Percentiles rank a stretch among this genome's conserved stretches.
phyloP scores from a whole-genome alignment of 2,888 invertebrate species.

The Chymomyza fuscimana region DNA sequence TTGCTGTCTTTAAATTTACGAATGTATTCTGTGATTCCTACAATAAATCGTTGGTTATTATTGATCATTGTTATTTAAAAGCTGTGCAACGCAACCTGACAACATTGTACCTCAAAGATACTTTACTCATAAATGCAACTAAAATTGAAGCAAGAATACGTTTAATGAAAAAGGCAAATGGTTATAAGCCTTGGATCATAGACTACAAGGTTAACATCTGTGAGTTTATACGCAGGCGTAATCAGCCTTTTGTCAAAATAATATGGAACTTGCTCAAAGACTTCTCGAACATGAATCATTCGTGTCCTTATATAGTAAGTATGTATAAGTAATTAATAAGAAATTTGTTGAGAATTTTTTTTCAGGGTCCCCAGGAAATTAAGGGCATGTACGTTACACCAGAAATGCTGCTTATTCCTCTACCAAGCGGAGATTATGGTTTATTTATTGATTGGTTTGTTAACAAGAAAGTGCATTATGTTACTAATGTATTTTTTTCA shows the following conservation, averaged over 20 bases:
- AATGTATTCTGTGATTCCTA: background rate
- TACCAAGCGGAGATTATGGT: constrained; percentile 30
- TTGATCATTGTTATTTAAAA: background rate
- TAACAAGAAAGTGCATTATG: background rate
- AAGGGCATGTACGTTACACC: constrained; percentile 29
- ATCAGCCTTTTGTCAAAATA: constrained; percentile 14
- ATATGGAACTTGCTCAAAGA: constrained; percentile 16
- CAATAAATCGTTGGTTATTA: background rate
- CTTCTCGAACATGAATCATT: constrained; percentile 29
- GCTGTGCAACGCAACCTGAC: background rate
- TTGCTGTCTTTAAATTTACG: background rate
- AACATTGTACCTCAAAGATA: background rate
- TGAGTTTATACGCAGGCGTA: constrained; percentile 11
- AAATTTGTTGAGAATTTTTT: background rate
- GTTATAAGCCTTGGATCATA: constrained; percentile 19
- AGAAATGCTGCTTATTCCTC: constrained; percentile 14
- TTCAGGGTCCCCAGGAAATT: constrained; percentile 17
- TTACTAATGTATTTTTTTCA: constrained; percentile 20
- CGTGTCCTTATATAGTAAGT: constrained; percentile 38
- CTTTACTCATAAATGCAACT: background rate
- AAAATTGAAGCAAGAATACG: background rate
- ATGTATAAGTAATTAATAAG: too few species aligned
- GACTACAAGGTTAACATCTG: constrained; percentile 22
- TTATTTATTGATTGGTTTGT: constrained; percentile 7
- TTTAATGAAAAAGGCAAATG: background rate